Evolutionary conservation across 2,888 invertebrate species (phyloP).

Genomic region (Clusia tigrina): DNA sequence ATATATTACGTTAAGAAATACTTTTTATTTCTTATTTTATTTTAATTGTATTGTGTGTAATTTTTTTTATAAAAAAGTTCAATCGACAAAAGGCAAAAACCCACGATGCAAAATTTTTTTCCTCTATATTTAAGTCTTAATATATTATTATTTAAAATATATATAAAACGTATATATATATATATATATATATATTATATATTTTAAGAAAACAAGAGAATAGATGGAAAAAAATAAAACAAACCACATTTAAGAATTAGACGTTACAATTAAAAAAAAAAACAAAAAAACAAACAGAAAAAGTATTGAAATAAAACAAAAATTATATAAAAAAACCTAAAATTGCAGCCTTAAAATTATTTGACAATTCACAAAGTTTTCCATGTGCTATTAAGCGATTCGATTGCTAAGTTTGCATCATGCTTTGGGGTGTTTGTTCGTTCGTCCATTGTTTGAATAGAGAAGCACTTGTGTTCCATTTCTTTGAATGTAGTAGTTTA

Average conservation of each 20-base stretch:
- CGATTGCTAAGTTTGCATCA: no score
- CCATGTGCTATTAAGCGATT: no score
- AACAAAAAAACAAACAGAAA: neutral
- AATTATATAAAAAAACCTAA: conserved; percentile 45
- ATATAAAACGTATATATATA: no score
- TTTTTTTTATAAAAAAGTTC: conserved; percentile 60
- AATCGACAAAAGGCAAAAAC: conserved; percentile 46
- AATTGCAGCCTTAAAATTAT: conserved; percentile 22
- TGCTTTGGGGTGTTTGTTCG: no score
- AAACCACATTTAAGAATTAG: conserved; percentile 13
- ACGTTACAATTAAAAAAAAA: conserved; percentile 8
- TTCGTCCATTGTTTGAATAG: no score
- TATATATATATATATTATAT: conserved; percentile 32
- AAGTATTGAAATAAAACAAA: conserved; percentile 25
- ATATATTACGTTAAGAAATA: conserved; percentile 63
- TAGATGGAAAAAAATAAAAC: conserved; percentile 24
- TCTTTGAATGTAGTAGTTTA: no score
- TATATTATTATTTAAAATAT: conserved; percentile 46
- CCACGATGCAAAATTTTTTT: conserved; percentile 49
- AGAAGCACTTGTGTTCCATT: no score
- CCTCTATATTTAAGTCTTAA: conserved; percentile 51
- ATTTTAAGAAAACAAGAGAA: conserved; percentile 25
- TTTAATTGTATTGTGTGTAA: conserved; percentile 64
- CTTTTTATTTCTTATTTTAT: conserved; percentile 62
- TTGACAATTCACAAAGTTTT: neutral